Evolutionary conservation across 2,888 invertebrate species (phyloP), one percentile per base, ranked within the genome.

Genomic region (Gisinianus flammeolus): DNA sequence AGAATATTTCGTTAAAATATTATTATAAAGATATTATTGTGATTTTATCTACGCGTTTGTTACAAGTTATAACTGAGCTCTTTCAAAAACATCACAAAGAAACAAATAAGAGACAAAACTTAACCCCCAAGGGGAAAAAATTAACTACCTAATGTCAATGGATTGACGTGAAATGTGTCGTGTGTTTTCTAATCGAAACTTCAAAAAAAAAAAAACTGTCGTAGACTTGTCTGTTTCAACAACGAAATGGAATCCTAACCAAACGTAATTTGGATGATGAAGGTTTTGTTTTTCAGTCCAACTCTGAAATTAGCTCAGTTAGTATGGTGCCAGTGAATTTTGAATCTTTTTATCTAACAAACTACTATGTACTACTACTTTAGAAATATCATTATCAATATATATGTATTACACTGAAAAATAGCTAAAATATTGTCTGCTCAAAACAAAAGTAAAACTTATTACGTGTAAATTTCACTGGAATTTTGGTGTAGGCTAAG

Each of bases 61-160:
- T 62, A 62, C 26, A 28, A 62, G 5, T 26, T 26, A 26, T 5
- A 62, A 62, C 26, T 62, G 8, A 28, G 62, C 26, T 62, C 62
- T 62, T 62, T 62, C 62, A n/a, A 54, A n/a, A 54, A n/a, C 54
- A 62, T 62, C 62, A 62, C 62, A 62, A 62, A 62, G 28, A 44
- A 44, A 16, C 8, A 12, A 44, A 16, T 6, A 12, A 44, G 44
- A 16, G 12, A 44, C 19, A 44, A 44, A 44, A 44, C 12, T 44
- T 12, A 44, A 4, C 44, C 19, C 12, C 44, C 19, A 16, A 44
- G 19, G 44, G 44, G 44, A 6, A 12, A 44, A 44, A 44, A 44
- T n/a, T n/a, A n/a, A n/a, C n/a, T n/a, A n/a, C n/a, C n/a, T n/a
- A 12, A n/a, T 54, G 54, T 54, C 54, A 54, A 16, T 54, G 54